Evolutionary conservation across 2,797 vertebrate species (phyloP).

Genomic region (Melanotaenia nigrans): DNA sequence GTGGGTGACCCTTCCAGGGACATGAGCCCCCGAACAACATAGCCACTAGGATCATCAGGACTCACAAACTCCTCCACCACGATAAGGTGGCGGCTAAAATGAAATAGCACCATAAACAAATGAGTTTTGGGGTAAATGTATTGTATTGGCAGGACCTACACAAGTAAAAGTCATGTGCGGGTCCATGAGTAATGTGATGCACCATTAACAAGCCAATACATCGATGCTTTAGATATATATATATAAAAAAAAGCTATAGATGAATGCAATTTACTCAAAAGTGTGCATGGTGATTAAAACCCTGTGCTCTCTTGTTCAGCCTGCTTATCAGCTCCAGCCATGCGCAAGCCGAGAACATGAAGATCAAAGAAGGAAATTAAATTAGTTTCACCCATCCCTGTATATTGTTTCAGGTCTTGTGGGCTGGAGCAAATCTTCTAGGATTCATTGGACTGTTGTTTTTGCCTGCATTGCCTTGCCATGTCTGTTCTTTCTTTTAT

Average conservation of each 20-base stretch:
- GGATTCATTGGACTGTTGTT: not conserved
- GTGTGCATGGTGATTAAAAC: not conserved
- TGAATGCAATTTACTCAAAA: not conserved
- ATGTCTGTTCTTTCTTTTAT: slow-evolving; percentile 15
- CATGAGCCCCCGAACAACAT: too few relatives aligned
- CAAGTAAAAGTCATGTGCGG: not conserved
- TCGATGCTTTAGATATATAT: not conserved
- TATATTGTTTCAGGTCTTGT: slow-evolving; percentile 9
- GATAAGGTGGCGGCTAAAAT: too few relatives aligned
- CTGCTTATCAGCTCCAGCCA: slow-evolving; percentile 9
- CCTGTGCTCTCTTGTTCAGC: not conserved
- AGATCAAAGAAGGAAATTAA: slow-evolving; percentile 2
- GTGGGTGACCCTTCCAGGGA: too few relatives aligned
- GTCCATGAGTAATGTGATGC: not conserved
- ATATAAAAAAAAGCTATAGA: not conserved
- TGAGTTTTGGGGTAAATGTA: too few relatives aligned
- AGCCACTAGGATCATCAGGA: too few relatives aligned
- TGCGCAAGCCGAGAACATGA: not conserved
- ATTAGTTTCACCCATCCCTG: slow-evolving; percentile 11
- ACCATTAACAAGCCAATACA: not conserved
- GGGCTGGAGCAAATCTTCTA: not conserved
- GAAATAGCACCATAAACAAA: too few relatives aligned
- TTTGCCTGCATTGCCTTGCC: slow-evolving; percentile 3
- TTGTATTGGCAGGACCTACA: not conserved
- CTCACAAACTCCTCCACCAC: too few relatives aligned